Conservation (phyloP, 2,888 invertebrate genomes). For the Chromoteleia sp. region DNA sequence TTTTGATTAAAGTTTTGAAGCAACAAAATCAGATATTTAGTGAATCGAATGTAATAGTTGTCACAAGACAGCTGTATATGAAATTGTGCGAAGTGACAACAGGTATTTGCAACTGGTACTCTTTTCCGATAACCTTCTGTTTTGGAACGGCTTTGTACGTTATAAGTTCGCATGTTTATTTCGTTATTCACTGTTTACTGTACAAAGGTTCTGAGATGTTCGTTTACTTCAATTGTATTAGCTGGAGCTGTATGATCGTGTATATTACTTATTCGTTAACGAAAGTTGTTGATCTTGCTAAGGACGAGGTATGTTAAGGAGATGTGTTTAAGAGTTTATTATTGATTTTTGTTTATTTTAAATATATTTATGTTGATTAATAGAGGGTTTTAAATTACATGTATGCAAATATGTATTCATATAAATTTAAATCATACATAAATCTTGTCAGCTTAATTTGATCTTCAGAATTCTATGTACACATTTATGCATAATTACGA, state of each 20-base stretch:
- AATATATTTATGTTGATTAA: too few relatives aligned
- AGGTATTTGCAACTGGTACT: conserved; percentile 15
- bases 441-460: too few relatives aligned
- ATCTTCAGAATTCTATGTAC: too few relatives aligned
- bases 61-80: background rate
- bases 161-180: background rate
- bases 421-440: too few relatives aligned
- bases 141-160: conserved; percentile 11
- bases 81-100: conserved; percentile 9
- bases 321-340: too few relatives aligned
- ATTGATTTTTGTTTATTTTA: too few relatives aligned
- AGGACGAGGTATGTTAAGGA: background rate
- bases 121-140: conserved; percentile 15
- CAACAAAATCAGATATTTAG: background rate
- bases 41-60: background rate
- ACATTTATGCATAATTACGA: too few relatives aligned
- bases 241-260: background rate
- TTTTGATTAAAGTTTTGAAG: background rate
- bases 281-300: background rate
- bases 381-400: too few relatives aligned
- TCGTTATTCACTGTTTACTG: background rate
- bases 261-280: conserved; percentile 3
- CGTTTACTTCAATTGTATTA: background rate
- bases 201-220: background rate
- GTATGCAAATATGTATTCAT: too few relatives aligned